A percentile compares a stretch with the other conserved stretches of the same genome.
Conservation (phyloP, 2,797 vertebrate species). For the Sebastes kiyomatsui region DNA sequence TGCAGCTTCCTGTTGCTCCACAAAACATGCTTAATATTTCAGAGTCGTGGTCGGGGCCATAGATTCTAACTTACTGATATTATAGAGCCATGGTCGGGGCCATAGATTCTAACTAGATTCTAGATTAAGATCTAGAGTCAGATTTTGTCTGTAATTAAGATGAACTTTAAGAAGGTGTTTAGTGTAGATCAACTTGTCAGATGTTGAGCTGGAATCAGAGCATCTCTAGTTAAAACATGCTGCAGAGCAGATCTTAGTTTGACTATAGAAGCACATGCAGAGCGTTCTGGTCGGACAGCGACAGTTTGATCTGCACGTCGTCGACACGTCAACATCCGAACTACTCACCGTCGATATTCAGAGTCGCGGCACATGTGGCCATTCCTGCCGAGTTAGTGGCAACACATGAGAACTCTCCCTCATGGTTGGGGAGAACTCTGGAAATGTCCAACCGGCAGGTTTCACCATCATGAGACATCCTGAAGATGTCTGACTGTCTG, state of each 20-base stretch:
- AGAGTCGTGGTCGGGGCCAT: no score
- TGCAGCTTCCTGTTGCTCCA: not conserved
- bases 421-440: slow-evolving; percentile 85
- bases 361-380: slow-evolving; percentile 88
- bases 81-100: no score
- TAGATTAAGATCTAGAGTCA: not conserved
- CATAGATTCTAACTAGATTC: no score
- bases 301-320: not conserved
- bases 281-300: no score
- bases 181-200: not conserved
- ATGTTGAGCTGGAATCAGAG: not conserved
- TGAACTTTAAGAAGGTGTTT: not conserved
- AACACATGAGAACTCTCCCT: slow-evolving; percentile 90
- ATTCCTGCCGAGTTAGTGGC: slow-evolving; percentile 89
- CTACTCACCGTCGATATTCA: slow-evolving; percentile 90
- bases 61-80: no score
- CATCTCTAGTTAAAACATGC: not conserved
- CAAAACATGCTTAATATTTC: not conserved
- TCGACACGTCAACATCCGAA: accelerated
- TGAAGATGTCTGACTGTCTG: slow-evolving; percentile 88
- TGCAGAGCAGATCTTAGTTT: not conserved
- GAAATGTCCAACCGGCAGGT: slow-evolving; percentile 90
- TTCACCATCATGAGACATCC: slow-evolving; percentile 92
- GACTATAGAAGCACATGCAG: slow-evolving; percentile 2
- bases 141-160: not conserved